These are phyloP conservation scores for Psilopogon haemacephalus DNA, from an alignment of 2,113 vertebrate genomes.

Conservation along the genomic window DNA sequence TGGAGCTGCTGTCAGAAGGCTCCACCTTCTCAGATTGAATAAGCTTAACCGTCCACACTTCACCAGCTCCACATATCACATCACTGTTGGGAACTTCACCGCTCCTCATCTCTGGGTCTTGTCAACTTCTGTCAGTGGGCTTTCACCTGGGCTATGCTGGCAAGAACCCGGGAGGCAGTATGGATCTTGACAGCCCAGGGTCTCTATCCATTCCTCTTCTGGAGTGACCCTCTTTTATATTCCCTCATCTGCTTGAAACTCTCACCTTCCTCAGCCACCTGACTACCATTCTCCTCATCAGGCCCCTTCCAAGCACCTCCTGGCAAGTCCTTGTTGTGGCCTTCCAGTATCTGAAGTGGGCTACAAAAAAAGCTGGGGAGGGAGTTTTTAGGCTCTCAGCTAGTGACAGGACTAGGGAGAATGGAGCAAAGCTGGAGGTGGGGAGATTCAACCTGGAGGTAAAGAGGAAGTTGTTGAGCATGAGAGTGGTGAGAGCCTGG, in stretches of 20 bases:
- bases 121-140: not conserved
- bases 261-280: not conserved
- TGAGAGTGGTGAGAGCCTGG: no score
- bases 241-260: not conserved
- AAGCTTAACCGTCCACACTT: not conserved
- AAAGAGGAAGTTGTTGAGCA: no score
- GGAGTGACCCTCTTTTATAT: not conserved
- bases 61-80: fast-evolving
- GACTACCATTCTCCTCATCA: not conserved
- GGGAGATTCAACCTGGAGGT: no score
- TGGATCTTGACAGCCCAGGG: not conserved
- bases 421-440: no score
- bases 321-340: no score
- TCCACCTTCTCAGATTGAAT: not conserved
- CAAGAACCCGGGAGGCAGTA: not conserved
- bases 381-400: no score
- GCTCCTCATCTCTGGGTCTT: not conserved
- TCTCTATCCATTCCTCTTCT: not conserved
- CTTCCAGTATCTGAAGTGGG: no score
- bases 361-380: no score
- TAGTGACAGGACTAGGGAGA: no score
- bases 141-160: not conserved
- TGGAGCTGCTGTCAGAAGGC: not conserved
- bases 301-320: not conserved
- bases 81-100: not conserved